Conservation (phyloP, 2,888 invertebrate genomes). For the Sphinx pinastri region DNA sequence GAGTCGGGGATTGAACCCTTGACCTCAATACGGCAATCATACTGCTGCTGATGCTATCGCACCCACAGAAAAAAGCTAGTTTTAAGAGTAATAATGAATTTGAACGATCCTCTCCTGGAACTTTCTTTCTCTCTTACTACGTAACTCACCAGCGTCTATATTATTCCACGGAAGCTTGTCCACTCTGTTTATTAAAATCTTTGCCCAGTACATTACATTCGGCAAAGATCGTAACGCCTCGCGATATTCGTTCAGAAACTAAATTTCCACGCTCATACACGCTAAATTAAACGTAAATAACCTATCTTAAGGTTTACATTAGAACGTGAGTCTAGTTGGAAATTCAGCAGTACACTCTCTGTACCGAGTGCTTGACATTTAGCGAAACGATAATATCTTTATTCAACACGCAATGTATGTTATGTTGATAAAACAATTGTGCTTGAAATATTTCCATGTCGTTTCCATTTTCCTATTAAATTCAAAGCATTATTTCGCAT, state of each 20-base stretch:
- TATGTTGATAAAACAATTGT: conserved; percentile 16
- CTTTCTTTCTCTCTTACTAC: background rate
- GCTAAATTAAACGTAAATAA: conserved; percentile 11
- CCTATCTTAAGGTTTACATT: background rate
- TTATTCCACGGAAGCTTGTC: background rate
- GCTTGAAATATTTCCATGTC: conserved; percentile 13
- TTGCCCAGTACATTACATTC: conserved; percentile 40
- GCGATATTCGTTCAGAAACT: conserved; percentile 51
- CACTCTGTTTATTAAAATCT: background rate
- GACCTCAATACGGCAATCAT: too few relatives aligned
- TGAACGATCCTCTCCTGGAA: background rate
- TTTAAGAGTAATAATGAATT: too few relatives aligned
- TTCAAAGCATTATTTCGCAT: background rate
- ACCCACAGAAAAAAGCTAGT: too few relatives aligned
- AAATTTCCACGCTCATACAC: conserved; percentile 25
- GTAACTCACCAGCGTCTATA: background rate
- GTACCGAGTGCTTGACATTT: conserved; percentile 48
- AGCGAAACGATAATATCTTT: conserved; percentile 45
- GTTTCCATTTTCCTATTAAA: background rate
- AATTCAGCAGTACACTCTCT: conserved; percentile 30
- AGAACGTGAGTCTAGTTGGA: background rate
- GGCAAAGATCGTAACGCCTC: conserved; percentile 47
- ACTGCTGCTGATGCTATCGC: too few relatives aligned
- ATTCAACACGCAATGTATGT: conserved; percentile 39
- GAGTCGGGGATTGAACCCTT: too few relatives aligned